A percentile compares a stretch with the other conserved stretches of the same genome.
Conservation (phyloP, 2,113 vertebrate species). For the Myocastor coypus region DNA sequence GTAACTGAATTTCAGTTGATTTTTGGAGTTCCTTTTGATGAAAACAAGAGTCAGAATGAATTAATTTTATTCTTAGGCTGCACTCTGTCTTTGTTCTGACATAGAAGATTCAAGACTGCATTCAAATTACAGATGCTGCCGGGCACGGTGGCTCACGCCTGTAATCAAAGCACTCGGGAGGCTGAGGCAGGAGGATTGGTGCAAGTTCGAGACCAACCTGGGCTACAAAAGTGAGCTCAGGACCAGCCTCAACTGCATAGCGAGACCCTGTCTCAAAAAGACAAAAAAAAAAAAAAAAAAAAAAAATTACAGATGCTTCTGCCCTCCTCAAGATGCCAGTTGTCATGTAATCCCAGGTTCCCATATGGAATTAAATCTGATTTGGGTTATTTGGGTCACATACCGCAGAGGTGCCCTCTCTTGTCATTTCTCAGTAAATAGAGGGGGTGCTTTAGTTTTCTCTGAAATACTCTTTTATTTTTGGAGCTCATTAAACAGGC, state of each 20-base stretch:
- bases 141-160: too few relatives aligned
- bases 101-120: background rate
- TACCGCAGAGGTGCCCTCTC: slow-evolving; percentile 50
- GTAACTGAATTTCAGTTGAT: slow-evolving; percentile 12
- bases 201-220: too few relatives aligned
- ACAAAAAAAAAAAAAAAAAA: too few relatives aligned
- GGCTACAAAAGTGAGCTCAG: too few relatives aligned
- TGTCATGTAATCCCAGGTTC: slow-evolving; percentile 64
- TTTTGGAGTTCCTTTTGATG: background rate
- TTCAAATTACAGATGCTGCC: slow-evolving; percentile 44
- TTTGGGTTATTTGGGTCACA: slow-evolving; percentile 73
- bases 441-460: slow-evolving; percentile 55
- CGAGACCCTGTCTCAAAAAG: too few relatives aligned
- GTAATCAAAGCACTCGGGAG: too few relatives aligned
- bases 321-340: slow-evolving; percentile 54
- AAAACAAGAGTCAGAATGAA: slow-evolving; percentile 48
- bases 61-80: background rate
- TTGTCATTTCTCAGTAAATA: slow-evolving; percentile 77
- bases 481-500: slow-evolving; percentile 80
- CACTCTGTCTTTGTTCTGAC: background rate
- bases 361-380: slow-evolving; percentile 74
- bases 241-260: too few relatives aligned
- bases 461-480: slow-evolving; percentile 79
- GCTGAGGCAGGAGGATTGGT: too few relatives aligned
- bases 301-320: slow-evolving; percentile 51